phyloP scores from a whole-genome alignment of 1,140 invertebrate genomes.

The Pararge aegeria region DNA sequence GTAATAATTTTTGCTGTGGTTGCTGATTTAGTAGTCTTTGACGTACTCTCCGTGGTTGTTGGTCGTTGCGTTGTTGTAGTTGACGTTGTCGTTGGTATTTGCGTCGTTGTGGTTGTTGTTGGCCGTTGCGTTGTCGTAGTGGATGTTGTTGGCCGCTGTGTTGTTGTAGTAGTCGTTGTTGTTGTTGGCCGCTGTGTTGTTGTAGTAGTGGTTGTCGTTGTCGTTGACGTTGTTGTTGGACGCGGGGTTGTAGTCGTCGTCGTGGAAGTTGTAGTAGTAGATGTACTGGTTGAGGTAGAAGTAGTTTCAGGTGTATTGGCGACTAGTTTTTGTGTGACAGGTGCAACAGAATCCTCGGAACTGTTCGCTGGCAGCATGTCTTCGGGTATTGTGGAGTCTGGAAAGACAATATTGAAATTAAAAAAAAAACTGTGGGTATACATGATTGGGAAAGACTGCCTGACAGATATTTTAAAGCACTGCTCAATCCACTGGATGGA shows the following conservation, averaged over 20 bases:
- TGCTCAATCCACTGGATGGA: no score
- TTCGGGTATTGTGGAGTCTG: constrained; percentile 9
- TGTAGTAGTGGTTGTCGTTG: constrained; percentile 24
- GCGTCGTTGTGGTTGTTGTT: constrained; percentile 33
- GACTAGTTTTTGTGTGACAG: constrained; percentile 54
- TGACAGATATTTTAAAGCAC: no score
- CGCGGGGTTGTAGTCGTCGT: constrained; percentile 18
- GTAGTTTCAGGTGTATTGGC: constrained; percentile 26
- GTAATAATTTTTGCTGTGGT: constrained; percentile 21
- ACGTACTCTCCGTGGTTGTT: constrained; percentile 18
- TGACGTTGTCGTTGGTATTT: constrained; percentile 22
- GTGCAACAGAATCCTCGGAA: constrained; percentile 19
- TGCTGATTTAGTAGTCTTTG: background rate
- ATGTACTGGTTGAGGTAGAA: constrained; percentile 31
- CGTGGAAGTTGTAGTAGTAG: constrained; percentile 15
- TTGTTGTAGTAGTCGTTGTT: constrained; percentile 20
- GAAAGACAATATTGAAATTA: background rate
- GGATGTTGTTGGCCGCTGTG: constrained; percentile 14
- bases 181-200: constrained; percentile 15
- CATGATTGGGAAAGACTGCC: constrained; percentile 10
- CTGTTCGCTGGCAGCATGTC: constrained; percentile 14
- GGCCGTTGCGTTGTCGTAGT: constrained; percentile 22
- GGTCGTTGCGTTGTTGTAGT: constrained; percentile 13
- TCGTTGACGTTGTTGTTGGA: constrained; percentile 13
- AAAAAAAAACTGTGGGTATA: background rate